phyloP scores from a whole-genome alignment of 1,140 invertebrate genomes.

The Leptinotarsa undecemlineata region DNA sequence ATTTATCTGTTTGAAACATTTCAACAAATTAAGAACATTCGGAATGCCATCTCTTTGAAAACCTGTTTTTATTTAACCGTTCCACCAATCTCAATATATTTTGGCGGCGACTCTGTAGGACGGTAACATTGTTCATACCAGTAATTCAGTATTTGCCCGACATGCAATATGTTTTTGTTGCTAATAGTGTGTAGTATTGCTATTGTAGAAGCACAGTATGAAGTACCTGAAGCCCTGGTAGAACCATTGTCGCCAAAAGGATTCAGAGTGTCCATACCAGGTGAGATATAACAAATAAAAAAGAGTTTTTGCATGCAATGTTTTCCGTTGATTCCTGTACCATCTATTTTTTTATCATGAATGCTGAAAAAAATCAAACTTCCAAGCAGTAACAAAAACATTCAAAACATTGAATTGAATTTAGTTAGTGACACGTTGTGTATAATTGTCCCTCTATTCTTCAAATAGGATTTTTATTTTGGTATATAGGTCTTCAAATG shows the following conservation, averaged over 20 bases:
- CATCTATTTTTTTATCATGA: no score
- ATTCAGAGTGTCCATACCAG: constrained; percentile 51
- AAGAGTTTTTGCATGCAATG: no score
- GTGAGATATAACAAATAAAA: constrained; percentile 46
- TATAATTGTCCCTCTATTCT: no score
- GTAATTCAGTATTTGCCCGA: neutral
- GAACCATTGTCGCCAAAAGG: constrained; percentile 43
- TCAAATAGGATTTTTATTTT: no score
- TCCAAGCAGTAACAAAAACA: no score
- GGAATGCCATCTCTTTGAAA: neutral
- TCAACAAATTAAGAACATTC: no score
- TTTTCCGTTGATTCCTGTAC: no score
- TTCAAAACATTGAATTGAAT: no score
- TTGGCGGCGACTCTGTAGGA: neutral
- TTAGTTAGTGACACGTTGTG: no score
- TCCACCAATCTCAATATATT: neutral
- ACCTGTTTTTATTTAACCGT: neutral
- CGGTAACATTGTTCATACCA: neutral
- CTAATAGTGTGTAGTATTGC: neutral
- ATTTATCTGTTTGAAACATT: no score
- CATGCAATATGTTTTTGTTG: neutral
- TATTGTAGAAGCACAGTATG: constrained; percentile 49
- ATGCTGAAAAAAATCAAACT: no score
- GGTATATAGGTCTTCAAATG: no score
- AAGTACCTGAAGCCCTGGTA: constrained; percentile 45